Conservation (phyloP, 2,888 invertebrate genomes). For the Thelaira solivaga region DNA sequence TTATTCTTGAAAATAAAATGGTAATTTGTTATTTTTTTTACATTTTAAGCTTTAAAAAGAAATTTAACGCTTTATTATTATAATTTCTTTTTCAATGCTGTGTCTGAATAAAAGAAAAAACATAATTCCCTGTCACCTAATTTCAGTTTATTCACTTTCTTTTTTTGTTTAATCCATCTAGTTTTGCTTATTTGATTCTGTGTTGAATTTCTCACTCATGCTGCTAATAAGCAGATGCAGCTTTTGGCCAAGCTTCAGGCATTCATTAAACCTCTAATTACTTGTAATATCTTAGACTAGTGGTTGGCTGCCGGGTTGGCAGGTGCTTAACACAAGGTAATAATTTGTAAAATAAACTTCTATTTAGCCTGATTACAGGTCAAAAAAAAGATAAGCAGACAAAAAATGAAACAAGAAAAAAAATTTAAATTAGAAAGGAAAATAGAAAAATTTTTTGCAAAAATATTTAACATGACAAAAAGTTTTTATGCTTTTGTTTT, state of each 20-base stretch:
- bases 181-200: conserved; percentile 9
- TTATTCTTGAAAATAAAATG: neutral
- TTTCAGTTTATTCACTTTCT: conserved; percentile 7
- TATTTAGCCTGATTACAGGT: conserved; percentile 52
- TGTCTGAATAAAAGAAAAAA: neutral
- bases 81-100: neutral
- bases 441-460: neutral
- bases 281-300: conserved; percentile 54
- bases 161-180: conserved; percentile 4
- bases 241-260: conserved; percentile 46
- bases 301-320: conserved; percentile 11
- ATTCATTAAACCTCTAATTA: conserved; percentile 62
- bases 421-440: neutral
- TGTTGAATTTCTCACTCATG: conserved; percentile 52
- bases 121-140: conserved; percentile 57
- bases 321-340: conserved; percentile 44
- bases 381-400: conserved; percentile 36
- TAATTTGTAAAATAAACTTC: conserved; percentile 57
- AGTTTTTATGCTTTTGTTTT: too few relatives aligned
- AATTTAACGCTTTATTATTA: neutral
- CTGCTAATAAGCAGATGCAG: conserved; percentile 45
- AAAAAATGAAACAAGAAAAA: conserved; percentile 2
- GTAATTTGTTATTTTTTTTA: neutral
- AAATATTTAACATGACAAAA: neutral
- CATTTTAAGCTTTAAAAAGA: neutral